Evolutionary conservation across 2,888 invertebrate species (phyloP).

Genomic region (Cotesia congregata): DNA sequence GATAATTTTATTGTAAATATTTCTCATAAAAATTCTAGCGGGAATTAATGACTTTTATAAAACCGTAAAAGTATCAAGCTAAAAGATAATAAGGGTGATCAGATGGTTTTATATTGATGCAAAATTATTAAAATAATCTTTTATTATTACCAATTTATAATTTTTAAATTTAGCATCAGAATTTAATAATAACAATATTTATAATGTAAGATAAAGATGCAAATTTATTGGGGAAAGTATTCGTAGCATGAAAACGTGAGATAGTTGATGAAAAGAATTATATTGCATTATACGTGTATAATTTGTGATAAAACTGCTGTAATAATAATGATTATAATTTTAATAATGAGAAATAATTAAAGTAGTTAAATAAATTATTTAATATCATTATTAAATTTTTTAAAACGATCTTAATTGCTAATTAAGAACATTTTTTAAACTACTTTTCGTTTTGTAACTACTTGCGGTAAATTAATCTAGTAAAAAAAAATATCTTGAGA

Average conservation of each 20-base stretch:
- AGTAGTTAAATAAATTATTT: background rate
- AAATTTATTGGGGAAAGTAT: constrained; percentile 30
- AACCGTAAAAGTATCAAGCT: background rate
- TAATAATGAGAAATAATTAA: constrained; percentile 27
- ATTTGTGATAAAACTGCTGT: constrained; percentile 41
- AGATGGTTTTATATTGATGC: background rate
- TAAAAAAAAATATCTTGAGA: background rate
- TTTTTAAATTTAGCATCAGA: background rate
- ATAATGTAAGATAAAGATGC: background rate
- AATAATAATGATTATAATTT: constrained; percentile 16
- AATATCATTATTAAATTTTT: background rate
- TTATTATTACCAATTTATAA: background rate
- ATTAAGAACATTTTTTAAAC: constrained; percentile 12
- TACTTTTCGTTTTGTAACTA: background rate
- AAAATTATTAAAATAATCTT: background rate
- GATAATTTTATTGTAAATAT: too few species aligned
- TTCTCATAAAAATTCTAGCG: too few species aligned
- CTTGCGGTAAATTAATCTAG: background rate
- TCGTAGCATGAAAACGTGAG: constrained; percentile 54
- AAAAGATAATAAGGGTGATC: background rate
- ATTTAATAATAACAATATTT: background rate
- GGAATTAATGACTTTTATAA: too few species aligned
- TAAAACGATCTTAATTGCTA: background rate
- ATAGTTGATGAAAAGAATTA: constrained; percentile 51
- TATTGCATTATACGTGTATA: constrained; percentile 59